Evolutionary conservation across 2,888 invertebrate genomes (phyloP).

Genomic region (Geotrupes spiniger): DNA sequence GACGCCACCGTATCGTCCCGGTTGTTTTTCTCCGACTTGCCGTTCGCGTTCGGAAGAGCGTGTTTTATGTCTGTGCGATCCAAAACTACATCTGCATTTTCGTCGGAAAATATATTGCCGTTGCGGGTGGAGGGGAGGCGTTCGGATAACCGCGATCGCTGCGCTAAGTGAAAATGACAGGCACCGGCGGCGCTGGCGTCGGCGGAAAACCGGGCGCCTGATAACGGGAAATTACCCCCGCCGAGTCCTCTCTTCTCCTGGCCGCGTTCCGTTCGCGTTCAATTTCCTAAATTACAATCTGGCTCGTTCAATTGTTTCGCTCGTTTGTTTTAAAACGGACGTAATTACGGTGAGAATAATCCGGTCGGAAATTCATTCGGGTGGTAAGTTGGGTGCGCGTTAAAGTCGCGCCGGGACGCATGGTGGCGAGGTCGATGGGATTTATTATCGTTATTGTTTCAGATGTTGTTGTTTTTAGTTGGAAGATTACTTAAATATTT

Average conservation of each 20-base stretch:
- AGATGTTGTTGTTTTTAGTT: too few relatives aligned
- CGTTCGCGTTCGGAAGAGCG: background rate
- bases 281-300: conserved; percentile 41
- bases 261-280: conserved; percentile 17
- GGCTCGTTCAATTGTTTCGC: conserved; percentile 37
- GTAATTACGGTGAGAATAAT: conserved; percentile 32
- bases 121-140: conserved; percentile 24
- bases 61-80: conserved; percentile 1
- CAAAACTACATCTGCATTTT: conserved; percentile 3
- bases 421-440: too few relatives aligned
- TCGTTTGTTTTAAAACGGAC: conserved; percentile 37
- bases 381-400: background rate
- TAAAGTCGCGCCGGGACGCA: too few relatives aligned
- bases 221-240: conserved; percentile 20
- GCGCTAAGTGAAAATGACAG: conserved; percentile 43
- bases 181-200: conserved; percentile 27
- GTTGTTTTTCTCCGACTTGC: too few relatives aligned
- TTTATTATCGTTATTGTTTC: too few relatives aligned
- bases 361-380: conserved; percentile 25
- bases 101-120: conserved; percentile 27
- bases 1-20: too few relatives aligned
- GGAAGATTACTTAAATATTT: too few relatives aligned
- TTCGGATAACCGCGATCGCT: conserved; percentile 28
- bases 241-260: conserved; percentile 7
- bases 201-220: conserved; percentile 19